Conservation (phyloP, 1,140 invertebrate genomes). For the Sycobia sp. region DNA sequence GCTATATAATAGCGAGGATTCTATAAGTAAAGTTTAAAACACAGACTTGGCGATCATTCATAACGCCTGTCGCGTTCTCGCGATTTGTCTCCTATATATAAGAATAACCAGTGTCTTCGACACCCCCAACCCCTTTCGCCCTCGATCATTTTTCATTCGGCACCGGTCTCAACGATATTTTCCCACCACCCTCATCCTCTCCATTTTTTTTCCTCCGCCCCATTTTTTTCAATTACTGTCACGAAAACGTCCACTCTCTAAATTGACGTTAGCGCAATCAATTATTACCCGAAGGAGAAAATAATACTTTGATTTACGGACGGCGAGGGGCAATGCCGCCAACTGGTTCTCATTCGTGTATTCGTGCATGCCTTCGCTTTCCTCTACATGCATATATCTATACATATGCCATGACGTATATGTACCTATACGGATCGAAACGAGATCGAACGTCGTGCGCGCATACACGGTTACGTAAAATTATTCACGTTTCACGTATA, state of each 20-base stretch:
- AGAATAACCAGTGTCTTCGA: background rate
- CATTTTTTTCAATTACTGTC: constrained; percentile 9
- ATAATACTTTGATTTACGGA: constrained; percentile 7
- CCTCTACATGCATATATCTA: no score
- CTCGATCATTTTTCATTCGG: no score
- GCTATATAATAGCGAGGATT: no score
- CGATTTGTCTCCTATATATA: constrained; percentile 22
- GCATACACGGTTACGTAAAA: constrained; percentile 16
- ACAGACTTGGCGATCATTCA: no score
- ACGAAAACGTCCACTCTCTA: constrained; percentile 7
- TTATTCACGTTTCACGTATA: constrained; percentile 14
- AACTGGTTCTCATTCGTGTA: background rate
- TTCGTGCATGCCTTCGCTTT: no score
- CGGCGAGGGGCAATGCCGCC: constrained; percentile 14
- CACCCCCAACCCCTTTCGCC: background rate
- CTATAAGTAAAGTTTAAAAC: no score
- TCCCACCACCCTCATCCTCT: background rate
- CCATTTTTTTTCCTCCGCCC: background rate
- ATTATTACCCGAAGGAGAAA: background rate
- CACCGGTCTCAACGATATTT: no score
- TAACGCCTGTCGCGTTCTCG: constrained; percentile 1
- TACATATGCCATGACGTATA: no score
- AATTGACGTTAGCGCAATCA: constrained; percentile 25
- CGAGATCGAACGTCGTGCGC: no score
- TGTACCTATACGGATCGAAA: no score